Percentiles rank a stretch among this genome's conserved stretches.
Evolutionary conservation across 2,797 vertebrate species (phyloP).

Genomic region (Psittacula derbiana): DNA sequence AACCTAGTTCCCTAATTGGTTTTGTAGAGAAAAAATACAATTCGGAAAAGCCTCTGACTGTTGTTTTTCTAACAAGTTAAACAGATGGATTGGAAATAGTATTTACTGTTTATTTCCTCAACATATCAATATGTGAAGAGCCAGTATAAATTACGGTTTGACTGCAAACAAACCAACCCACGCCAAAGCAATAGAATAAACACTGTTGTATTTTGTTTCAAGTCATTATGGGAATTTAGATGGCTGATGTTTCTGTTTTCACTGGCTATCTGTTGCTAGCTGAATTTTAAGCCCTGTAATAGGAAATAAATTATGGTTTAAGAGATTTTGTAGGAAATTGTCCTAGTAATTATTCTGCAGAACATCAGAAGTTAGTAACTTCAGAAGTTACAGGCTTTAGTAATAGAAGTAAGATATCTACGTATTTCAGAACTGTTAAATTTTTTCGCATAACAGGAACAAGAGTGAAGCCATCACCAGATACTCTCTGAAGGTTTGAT

Average conservation of each 20-base stretch:
- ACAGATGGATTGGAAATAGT: slow-evolving; percentile 80
- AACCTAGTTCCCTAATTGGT: neutral
- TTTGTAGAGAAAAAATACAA: slow-evolving; percentile 23
- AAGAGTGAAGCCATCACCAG: slow-evolving; percentile 68
- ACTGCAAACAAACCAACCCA: slow-evolving; percentile 75
- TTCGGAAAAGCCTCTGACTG: slow-evolving; percentile 72
- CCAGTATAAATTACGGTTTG: slow-evolving; percentile 74
- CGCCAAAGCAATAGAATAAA: slow-evolving; percentile 62
- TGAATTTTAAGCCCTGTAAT: slow-evolving; percentile 23
- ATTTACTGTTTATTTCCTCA: slow-evolving; percentile 80
- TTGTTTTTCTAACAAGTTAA: slow-evolving; percentile 73
- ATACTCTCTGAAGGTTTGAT: slow-evolving; percentile 31
- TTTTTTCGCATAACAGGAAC: slow-evolving; percentile 54
- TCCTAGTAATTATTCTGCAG: neutral
- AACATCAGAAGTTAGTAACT: neutral
- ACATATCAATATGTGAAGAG: slow-evolving; percentile 79
- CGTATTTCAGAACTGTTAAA: slow-evolving; percentile 49
- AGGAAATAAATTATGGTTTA: neutral
- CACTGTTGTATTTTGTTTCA: slow-evolving; percentile 53
- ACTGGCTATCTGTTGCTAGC: slow-evolving; percentile 22
- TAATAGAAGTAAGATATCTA: neutral
- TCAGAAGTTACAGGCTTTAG: neutral
- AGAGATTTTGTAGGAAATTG: neutral
- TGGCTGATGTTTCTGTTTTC: slow-evolving; percentile 54
- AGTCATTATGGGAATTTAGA: slow-evolving; percentile 52